Conservation (phyloP, 2,113 vertebrate species). For the Cyprinus carpio region DNA sequence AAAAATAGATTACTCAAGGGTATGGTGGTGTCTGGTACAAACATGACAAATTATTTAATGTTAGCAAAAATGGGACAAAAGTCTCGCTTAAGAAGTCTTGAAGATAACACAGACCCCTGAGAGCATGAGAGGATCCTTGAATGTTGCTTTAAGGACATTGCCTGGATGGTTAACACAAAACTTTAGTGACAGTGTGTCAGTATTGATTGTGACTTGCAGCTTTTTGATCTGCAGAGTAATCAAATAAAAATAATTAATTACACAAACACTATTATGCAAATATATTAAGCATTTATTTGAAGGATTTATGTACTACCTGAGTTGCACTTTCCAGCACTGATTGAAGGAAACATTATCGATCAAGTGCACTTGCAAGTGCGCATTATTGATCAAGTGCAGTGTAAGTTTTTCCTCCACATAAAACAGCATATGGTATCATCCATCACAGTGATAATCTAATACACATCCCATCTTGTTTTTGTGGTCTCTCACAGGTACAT, state of each 20-base stretch:
- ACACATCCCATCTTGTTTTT: not conserved
- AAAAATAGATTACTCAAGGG: constrained; percentile 10
- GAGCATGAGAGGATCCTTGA: not conserved
- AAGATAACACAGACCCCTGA: not conserved
- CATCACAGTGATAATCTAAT: constrained; percentile 6
- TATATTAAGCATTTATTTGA: not conserved
- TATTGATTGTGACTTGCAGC: not conserved
- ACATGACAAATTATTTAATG: constrained; percentile 27
- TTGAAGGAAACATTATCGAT: constrained; percentile 9
- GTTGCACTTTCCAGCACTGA: not conserved
- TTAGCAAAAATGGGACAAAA: constrained; percentile 14
- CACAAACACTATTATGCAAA: not conserved
- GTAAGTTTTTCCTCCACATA: not conserved
- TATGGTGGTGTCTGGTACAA: not conserved
- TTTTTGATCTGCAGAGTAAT: not conserved
- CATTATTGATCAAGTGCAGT: constrained; percentile 18
- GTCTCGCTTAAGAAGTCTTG: constrained; percentile 13
- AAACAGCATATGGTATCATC: constrained; percentile 8
- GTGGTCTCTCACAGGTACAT: not conserved
- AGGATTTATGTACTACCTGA: not conserved
- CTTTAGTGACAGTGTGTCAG: not conserved
- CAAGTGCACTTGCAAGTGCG: not conserved
- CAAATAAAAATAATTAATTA: not conserved
- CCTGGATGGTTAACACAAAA: not conserved
- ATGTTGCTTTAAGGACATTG: not conserved